A percentile compares a stretch with the other conserved stretches of the same genome.
Evolutionary conservation across 1,140 invertebrate species (phyloP).

Genomic region (Heliconius melpomene): DNA sequence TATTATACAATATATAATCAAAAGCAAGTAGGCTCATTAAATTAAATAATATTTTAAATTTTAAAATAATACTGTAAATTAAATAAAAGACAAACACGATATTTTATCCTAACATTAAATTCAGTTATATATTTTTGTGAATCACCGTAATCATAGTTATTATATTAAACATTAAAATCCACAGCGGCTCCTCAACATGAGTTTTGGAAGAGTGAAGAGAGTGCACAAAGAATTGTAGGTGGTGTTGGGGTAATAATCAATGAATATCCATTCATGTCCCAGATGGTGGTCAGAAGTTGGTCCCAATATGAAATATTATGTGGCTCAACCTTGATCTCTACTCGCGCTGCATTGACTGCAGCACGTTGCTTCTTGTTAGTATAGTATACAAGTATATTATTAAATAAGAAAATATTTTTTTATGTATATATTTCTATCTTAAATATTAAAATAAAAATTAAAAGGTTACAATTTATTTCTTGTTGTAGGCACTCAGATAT

Average conservation of each 20-base stretch:
- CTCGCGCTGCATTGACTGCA: conserved; percentile 76
- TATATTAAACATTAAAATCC: neutral
- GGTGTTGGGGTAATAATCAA: neutral
- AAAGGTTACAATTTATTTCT: neutral
- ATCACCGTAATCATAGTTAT: neutral
- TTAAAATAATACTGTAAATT: no score
- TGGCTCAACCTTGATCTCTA: conserved; percentile 75
- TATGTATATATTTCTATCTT: no score
- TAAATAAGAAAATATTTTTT: no score
- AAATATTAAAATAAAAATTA: no score
- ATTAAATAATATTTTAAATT: no score
- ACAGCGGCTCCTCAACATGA: neutral
- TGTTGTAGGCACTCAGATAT: conserved; percentile 22
- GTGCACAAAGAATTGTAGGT: neutral
- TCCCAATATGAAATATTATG: conserved; percentile 41
- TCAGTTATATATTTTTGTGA: no score
- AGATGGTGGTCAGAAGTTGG: neutral
- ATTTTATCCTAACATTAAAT: no score
- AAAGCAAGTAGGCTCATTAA: no score
- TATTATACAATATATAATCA: neutral
- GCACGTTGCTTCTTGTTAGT: conserved; percentile 77
- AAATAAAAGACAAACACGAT: no score
- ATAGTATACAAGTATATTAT: neutral
- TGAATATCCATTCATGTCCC: conserved; percentile 14
- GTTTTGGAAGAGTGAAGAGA: neutral